Evolutionary conservation across 2,113 vertebrate genomes (phyloP).

Genomic region (Candoia aspera): DNA sequence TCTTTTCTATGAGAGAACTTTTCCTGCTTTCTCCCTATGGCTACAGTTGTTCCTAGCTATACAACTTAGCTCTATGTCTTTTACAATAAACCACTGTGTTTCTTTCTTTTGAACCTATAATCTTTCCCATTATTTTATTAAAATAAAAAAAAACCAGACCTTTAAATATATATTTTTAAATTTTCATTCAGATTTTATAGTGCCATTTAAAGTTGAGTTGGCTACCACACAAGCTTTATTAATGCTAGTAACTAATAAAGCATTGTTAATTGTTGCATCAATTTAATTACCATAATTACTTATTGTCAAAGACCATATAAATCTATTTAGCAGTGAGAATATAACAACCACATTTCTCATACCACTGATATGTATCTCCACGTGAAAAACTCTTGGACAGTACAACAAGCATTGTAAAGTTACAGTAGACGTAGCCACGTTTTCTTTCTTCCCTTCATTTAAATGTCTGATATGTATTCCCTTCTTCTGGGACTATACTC

Average conservation of each 20-base stretch:
- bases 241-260: not conserved
- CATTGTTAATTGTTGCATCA: not conserved
- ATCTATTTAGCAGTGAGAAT: not conserved
- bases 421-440: not conserved
- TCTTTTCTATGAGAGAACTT: not conserved
- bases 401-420: not conserved
- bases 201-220: not conserved
- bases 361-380: not conserved
- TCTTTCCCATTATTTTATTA: not conserved
- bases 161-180: not conserved
- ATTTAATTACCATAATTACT: not conserved
- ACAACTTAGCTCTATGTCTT: not conserved
- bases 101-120: not conserved
- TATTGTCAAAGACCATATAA: not conserved
- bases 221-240: not conserved
- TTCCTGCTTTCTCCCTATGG: not conserved
- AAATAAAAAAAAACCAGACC: not conserved
- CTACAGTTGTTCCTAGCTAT: not conserved
- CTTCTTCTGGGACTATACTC: not conserved
- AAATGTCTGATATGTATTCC: not conserved
- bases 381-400: not conserved
- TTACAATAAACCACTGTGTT: not conserved
- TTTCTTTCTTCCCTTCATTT: not conserved
- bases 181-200: not conserved
- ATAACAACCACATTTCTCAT: not conserved